A percentile compares a stretch with the other conserved stretches of the same genome.
phyloP scores from a whole-genome alignment of 2,888 invertebrate species.

The Amitus sp. region DNA sequence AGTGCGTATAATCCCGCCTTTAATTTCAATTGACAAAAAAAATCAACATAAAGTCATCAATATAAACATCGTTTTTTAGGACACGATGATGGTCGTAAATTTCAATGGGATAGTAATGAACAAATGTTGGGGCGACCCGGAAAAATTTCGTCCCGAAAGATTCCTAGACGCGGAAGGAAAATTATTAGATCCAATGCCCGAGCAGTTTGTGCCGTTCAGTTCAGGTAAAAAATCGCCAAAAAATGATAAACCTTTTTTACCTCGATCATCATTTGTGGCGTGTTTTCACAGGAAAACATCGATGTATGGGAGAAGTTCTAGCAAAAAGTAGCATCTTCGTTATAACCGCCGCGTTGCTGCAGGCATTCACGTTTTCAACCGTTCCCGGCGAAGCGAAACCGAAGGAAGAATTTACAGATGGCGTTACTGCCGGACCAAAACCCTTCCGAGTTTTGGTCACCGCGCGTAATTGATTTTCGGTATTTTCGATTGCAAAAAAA shows the following conservation, averaged over 20 bases:
- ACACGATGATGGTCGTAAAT: constrained; percentile 83
- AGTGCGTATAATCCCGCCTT: no score
- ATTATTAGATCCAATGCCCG: constrained; percentile 71
- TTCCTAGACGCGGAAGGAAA: constrained; percentile 74
- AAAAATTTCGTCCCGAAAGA: constrained; percentile 79
- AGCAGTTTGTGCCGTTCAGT: constrained; percentile 82
- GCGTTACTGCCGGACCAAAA: constrained; percentile 80
- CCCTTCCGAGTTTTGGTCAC: constrained; percentile 77
- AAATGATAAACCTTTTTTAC: not conserved
- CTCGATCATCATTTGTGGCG: constrained; percentile 12
- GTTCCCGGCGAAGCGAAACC: constrained; percentile 75
- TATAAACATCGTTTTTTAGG: constrained; percentile 70
- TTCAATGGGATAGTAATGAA: constrained; percentile 79
- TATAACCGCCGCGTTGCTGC: constrained; percentile 78
- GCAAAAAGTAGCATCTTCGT: constrained; percentile 83
- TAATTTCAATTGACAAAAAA: no score
- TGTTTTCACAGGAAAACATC: constrained; percentile 70
- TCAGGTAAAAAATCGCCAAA: constrained; percentile 69
- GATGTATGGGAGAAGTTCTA: constrained; percentile 84
- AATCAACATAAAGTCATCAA: no score
- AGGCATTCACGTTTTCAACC: constrained; percentile 76
- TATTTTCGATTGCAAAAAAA: no score
- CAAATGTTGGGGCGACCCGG: constrained; percentile 76
- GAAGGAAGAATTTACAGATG: constrained; percentile 76
- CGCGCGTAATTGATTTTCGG: constrained; percentile 48